Percentiles rank a stretch among this genome's conserved stretches.
Evolutionary conservation across 2,888 invertebrate genomes (phyloP).

Genomic region (Eretmocerus hayati): DNA sequence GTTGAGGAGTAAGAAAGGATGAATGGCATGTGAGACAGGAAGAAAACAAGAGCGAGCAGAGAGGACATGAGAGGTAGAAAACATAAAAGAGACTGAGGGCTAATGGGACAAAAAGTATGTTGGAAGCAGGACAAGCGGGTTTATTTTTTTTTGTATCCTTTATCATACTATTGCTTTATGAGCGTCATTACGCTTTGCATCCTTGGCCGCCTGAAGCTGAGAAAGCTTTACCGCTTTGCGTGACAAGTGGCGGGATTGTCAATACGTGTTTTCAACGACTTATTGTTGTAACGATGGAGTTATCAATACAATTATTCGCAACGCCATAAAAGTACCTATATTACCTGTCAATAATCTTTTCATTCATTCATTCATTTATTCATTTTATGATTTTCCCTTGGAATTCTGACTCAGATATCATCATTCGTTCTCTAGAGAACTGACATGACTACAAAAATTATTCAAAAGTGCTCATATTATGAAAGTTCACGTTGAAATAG

Average conservation of each 20-base stretch:
- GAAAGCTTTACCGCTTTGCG: neutral
- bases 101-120: conserved; percentile 13
- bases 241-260: conserved; percentile 5
- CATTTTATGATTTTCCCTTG: too few relatives aligned
- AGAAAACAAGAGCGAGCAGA: neutral
- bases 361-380: too few relatives aligned
- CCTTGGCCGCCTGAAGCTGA: neutral
- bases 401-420: too few relatives aligned
- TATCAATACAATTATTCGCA: too few relatives aligned
- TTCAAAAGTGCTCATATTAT: too few relatives aligned
- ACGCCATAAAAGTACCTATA: too few relatives aligned
- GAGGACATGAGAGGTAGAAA: too few relatives aligned
- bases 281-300: too few relatives aligned
- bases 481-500: too few relatives aligned
- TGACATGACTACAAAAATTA: too few relatives aligned
- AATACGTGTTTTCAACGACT: conserved; percentile 15
- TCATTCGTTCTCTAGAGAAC: too few relatives aligned
- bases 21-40: neutral
- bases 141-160: conserved; percentile 14
- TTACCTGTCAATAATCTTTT: too few relatives aligned
- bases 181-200: conserved; percentile 19
- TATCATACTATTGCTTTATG: conserved; percentile 20
- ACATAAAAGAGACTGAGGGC: conserved; percentile 3
- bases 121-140: conserved; percentile 15
- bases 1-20: neutral